Percentiles rank a stretch among this genome's conserved stretches.
phyloP scores from a whole-genome alignment of 2,888 invertebrate species.

The Lycophotia porphyrea region DNA sequence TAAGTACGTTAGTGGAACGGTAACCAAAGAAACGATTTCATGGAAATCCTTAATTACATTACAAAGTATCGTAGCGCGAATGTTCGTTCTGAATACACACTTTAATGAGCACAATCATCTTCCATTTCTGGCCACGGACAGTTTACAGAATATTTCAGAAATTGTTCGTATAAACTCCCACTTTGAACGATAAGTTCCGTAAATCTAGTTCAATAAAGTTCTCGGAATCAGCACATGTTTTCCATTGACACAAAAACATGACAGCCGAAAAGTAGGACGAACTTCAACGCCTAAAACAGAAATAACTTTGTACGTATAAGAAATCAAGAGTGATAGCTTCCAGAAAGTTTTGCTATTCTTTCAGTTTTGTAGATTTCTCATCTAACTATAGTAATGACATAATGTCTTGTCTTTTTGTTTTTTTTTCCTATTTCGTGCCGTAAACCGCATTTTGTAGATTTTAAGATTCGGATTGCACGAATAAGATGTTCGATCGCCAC shows the following conservation, averaged over 20 bases:
- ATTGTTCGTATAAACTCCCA: neutral
- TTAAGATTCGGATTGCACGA: neutral
- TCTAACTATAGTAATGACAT: neutral
- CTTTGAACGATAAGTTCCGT: conserved; percentile 15
- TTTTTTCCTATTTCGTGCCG: neutral
- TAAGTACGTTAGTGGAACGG: conserved; percentile 35
- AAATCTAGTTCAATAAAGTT: conserved; percentile 41
- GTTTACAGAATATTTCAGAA: neutral
- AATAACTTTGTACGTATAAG: conserved; percentile 16
- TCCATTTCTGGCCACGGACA: conserved; percentile 1
- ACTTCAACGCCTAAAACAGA: conserved; percentile 30
- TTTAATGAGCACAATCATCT: conserved; percentile 35
- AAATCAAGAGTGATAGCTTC: conserved; percentile 37
- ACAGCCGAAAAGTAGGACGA: conserved; percentile 28
- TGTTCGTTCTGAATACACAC: conserved; percentile 23
- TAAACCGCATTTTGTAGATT: neutral
- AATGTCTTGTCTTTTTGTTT: neutral
- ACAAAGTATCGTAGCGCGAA: conserved; percentile 35
- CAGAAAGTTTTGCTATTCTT: conserved; percentile 1
- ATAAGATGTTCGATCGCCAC: neutral
- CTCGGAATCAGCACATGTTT: conserved; percentile 22
- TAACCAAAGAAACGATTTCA: conserved; percentile 42
- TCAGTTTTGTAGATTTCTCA: neutral
- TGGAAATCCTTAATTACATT: conserved; percentile 40
- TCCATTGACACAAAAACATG: conserved; percentile 23